Evolutionary conservation across 2,113 vertebrate genomes (phyloP).

Genomic region (Callospermophilus lateralis): DNA sequence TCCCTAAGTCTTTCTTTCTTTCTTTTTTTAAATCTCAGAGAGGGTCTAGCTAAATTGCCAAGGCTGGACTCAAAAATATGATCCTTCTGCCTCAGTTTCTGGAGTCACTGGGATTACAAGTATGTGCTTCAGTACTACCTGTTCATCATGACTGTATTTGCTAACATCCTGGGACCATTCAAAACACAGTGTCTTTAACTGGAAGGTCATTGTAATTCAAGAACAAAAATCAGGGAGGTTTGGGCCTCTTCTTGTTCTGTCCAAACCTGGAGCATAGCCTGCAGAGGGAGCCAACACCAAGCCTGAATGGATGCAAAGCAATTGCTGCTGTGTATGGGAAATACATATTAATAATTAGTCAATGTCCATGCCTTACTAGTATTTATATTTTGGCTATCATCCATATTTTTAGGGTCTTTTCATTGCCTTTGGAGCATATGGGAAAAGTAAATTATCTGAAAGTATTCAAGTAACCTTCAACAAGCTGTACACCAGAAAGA

Average conservation of each 20-base stretch:
- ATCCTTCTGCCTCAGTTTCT: no score
- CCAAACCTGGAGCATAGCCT: background rate
- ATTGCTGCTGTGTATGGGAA: background rate
- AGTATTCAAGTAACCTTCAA: background rate
- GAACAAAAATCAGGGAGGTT: background rate
- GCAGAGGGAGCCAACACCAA: background rate
- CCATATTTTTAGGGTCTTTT: background rate
- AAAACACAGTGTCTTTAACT: background rate
- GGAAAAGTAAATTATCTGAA: constrained; percentile 10
- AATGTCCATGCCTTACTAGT: background rate
- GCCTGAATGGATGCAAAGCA: background rate
- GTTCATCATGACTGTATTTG: background rate
- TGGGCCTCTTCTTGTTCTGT: background rate
- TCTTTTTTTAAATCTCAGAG: no score
- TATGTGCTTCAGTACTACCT: background rate
- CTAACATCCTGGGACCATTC: background rate
- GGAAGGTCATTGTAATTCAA: background rate
- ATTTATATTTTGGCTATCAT: background rate
- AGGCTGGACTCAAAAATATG: no score
- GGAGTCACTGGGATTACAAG: no score
- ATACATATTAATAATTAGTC: background rate
- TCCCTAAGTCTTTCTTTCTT: no score
- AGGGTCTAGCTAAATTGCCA: no score
- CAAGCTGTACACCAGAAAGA: background rate
- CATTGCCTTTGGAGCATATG: background rate